Conservation (phyloP, 2,113 vertebrate species). For the Ivindomyrus marchei region DNA sequence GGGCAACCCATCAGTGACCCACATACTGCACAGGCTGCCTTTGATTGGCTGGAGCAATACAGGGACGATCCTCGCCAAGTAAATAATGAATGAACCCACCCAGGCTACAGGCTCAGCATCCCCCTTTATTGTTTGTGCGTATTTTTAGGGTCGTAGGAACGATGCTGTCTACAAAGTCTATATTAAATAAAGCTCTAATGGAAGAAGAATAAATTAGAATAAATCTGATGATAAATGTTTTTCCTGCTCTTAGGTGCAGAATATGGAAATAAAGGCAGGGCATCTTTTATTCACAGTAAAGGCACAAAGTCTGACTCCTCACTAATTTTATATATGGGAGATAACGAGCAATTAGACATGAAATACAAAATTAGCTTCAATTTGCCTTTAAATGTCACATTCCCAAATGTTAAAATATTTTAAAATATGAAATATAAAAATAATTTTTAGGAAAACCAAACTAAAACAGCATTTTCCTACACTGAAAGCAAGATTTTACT, state of each 20-base stretch:
- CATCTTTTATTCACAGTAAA: not conserved
- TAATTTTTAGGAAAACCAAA: not conserved
- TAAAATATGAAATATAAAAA: not conserved
- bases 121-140: not conserved
- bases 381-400: not conserved
- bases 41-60: conserved; percentile 2
- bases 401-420: not conserved
- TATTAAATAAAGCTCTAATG: conserved; percentile 1
- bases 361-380: not conserved
- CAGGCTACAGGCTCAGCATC: not conserved
- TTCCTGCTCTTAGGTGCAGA: not conserved
- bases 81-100: conserved; percentile 12
- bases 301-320: not conserved
- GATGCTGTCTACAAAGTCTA: not conserved
- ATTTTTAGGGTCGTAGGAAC: not conserved
- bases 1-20: conserved; percentile 19
- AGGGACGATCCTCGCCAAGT: not conserved
- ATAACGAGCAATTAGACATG: not conserved
- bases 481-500: not conserved
- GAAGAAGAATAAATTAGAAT: not conserved
- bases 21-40: conserved; percentile 1
- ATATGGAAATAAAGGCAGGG: not conserved
- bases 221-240: not conserved
- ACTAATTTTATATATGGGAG: not conserved
- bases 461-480: not conserved